Evolutionary conservation across 2,113 vertebrate genomes (phyloP).

Genomic region (Himantopus leucocephalus): DNA sequence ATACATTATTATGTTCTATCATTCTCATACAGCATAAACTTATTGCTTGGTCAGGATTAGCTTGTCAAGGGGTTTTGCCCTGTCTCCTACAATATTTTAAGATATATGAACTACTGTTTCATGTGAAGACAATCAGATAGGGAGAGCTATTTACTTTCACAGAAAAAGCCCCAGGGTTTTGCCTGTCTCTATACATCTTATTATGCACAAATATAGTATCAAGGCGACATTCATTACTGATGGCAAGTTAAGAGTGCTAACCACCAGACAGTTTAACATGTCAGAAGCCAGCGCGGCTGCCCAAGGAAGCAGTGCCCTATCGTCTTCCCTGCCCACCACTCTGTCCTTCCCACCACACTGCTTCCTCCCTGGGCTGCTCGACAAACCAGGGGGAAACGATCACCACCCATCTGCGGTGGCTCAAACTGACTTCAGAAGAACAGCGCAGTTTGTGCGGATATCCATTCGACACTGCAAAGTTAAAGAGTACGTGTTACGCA

Average conservation of each 20-base stretch:
- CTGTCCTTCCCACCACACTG: background rate
- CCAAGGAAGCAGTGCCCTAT: background rate
- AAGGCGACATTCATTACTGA: background rate
- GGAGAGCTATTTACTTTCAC: background rate
- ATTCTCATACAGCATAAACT: background rate
- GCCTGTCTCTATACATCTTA: background rate
- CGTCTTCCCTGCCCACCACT: background rate
- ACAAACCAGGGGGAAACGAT: background rate
- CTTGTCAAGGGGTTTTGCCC: background rate
- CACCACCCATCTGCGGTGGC: background rate
- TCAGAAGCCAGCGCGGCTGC: background rate
- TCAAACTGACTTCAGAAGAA: background rate
- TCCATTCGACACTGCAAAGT: background rate
- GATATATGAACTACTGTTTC: background rate
- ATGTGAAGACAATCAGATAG: background rate
- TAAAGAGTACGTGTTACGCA: background rate
- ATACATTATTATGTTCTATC: background rate
- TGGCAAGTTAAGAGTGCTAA: background rate
- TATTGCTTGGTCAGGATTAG: background rate
- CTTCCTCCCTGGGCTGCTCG: background rate
- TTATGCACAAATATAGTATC: background rate
- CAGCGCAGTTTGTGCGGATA: background rate
- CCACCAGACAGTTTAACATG: background rate
- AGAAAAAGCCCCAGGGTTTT: background rate
- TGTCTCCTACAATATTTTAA: background rate